Base-by-base conservation (phyloP, 2,888 invertebrate species). In the Steinernema carpocapsae region DNA sequence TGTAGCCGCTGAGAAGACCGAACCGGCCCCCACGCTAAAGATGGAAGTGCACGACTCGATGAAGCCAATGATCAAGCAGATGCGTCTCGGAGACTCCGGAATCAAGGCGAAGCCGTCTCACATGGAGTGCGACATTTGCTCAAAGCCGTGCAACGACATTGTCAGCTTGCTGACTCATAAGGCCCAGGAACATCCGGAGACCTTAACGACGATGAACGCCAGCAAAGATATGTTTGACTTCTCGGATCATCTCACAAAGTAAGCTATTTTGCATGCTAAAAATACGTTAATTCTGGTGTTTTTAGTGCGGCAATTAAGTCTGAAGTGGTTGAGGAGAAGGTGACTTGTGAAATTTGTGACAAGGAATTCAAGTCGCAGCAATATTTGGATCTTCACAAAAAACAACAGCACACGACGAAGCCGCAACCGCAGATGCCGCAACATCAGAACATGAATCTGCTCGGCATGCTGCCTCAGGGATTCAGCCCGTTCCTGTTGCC, bases 311-410 rank as follows among this genome's bases (percentile, higher is more conserved):
- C 24, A 32, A 64, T 64, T 6, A 64, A 64, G 29, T 4, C 64
- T 4, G 64, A 64, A 32, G 32, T 64, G 2, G 3, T 64, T n/a
- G 64, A 64, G 4, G 64, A 64, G 22, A 64, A 17, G 1, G 64
- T 64, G 4, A 97, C 94, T 89, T 97, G 97, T 89, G 94, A 95
- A 88, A 91, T 96, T 76, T 97, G 97, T 91, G 95, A 96, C 90
- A 95, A 96, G 88, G 97, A 97, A 90, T 97, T 97, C 89, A 97
- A 97, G 90, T 96, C 97, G 90, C 96, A 96, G 88, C 96, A 97
- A 90, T 97, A 96, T 89, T 91, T 97, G 32, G 96, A 97, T 89
- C 97, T 97, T 76, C 97, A 97, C 90, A 94, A 95, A 88, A 95
- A 96, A 43, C 96, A 96, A 89, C 96, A 95, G 88, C 97, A 97